Evolutionary conservation across 2,113 vertebrate species (phyloP), one percentile per base, ranked within the genome.

Genomic region (Dipodomys ordii): DNA sequence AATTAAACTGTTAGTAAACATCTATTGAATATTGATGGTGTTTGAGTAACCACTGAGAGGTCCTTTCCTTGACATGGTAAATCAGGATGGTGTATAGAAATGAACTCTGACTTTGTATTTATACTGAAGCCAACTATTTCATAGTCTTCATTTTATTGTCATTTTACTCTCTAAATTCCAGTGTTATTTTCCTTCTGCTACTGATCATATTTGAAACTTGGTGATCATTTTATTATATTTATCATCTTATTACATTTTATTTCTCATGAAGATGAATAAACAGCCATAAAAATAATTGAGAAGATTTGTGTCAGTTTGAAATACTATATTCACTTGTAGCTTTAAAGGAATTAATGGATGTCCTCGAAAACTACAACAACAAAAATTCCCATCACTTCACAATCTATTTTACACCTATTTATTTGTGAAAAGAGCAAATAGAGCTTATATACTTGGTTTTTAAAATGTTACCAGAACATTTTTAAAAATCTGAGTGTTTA

Each of bases 361-460:
- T 46, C 93, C 11, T 88, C 65, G 20, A 7, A 46, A 49, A 49
- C 49, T 49, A 49, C 49, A 49, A 49, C 10, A 49, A 49, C 49
- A 49, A 49, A 49, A 49, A 49, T 12, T 49, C 49, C 49, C 49
- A 49, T 49, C 49, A 49, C 49, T 49, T 12, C 49, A 49, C 8
- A 90, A 71, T 3, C 62, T 46, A 67, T 83, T 20, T 39, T 79
- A 19, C 25, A n/a, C 69, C 62, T 91, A 15, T 89, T 85, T 81
- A 44, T 65, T 74, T 69, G 49, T 89, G 46, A 83, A 87, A 94
- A 93, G 30, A 83, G 18, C 44, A 83, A 94, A 78, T 30, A 73
- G 76, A 35, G 15, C 6, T 60, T 71, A 67, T 28, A 25, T 87
- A 32, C 11, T 78, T 74, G 87, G 2, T 83, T 82, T 80, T 72